Evolutionary conservation across 1,140 invertebrate species (phyloP).

Genomic region (Platyura marginata): DNA sequence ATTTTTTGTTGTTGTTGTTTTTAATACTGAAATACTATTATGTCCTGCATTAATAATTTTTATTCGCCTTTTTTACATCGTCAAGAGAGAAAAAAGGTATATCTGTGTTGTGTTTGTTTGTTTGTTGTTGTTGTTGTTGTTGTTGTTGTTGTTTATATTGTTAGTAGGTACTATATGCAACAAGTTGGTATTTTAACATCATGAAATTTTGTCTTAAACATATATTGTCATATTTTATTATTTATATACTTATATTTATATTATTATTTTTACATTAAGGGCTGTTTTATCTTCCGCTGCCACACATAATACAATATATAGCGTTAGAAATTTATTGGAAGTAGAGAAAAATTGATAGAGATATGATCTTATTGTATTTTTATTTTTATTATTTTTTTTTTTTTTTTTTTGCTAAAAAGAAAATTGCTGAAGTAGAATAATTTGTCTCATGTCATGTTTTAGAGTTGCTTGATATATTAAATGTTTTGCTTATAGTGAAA

Average conservation of each 20-base stretch:
- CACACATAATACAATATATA: not conserved
- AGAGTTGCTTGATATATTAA: no score
- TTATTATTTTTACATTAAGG: not conserved
- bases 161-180: no score
- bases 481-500: no score
- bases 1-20: no score
- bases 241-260: not conserved
- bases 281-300: not conserved
- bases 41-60: no score
- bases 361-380: not conserved
- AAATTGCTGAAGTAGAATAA: not conserved
- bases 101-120: no score
- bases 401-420: not conserved
- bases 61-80: no score
- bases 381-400: not conserved
- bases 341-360: not conserved
- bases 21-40: no score
- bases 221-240: slow-evolving; percentile 1
- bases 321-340: not conserved
- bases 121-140: no score
- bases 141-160: no score
- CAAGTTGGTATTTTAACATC: not conserved
- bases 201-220: not conserved
- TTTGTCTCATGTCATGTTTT: not conserved
- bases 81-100: no score